phyloP scores from a whole-genome alignment of 1,140 invertebrate species.

The Sarcophaga bullata region DNA sequence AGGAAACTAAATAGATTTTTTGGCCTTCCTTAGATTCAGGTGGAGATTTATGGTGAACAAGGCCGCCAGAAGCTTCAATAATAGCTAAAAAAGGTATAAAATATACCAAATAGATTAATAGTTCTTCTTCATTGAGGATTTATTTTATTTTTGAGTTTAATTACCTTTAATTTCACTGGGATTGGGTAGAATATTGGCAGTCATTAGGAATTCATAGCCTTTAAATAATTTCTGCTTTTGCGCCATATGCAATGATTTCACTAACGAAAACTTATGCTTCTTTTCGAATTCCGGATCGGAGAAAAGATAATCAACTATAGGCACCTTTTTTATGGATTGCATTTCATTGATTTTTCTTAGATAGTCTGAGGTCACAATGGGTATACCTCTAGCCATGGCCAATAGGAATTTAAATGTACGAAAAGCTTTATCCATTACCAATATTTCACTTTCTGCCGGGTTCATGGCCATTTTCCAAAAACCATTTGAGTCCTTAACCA shows the following conservation, averaged over 20 bases:
- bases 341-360: constrained; percentile 31
- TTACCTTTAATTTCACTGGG: constrained; percentile 43
- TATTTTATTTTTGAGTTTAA: neutral
- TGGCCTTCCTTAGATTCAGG: constrained; percentile 16
- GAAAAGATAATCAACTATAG: constrained; percentile 26
- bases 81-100: constrained; percentile 39
- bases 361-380: constrained; percentile 43
- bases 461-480: constrained; percentile 39
- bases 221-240: constrained; percentile 35
- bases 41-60: constrained; percentile 12
- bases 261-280: constrained; percentile 42
- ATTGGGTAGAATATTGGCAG: constrained; percentile 33
- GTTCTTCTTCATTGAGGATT: neutral
- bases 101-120: neutral
- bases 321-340: constrained; percentile 13
- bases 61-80: constrained; percentile 42
- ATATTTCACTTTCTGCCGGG: constrained; percentile 39
- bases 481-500: constrained; percentile 26
- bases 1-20: constrained; percentile 42
- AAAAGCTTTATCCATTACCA: constrained; percentile 45
- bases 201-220: constrained; percentile 43
- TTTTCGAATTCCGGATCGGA: constrained; percentile 43
- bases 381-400: constrained; percentile 45
- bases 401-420: constrained; percentile 46
- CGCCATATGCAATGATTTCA: constrained; percentile 36